These are phyloP conservation scores for Calephelis virginiensis DNA, from an alignment of 1,140 invertebrate species.

Conservation along the genomic window DNA sequence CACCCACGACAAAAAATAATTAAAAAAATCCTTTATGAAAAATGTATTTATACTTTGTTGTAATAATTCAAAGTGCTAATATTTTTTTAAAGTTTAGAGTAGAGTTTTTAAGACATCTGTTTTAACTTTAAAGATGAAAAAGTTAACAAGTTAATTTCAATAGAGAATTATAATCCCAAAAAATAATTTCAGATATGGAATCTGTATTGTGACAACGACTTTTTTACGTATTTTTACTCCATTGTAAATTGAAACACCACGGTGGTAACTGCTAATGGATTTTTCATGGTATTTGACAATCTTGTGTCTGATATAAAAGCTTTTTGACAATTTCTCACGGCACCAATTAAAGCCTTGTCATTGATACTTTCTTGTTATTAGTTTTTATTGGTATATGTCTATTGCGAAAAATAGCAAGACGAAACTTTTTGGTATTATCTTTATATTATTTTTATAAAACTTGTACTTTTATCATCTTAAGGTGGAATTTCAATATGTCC, in stretches of 20 bases:
- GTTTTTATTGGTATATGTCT: not conserved
- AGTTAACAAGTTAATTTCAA: no score
- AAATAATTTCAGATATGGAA: not conserved
- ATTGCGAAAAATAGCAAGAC: not conserved
- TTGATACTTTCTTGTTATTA: slow-evolving; percentile 17
- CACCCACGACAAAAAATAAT: no score
- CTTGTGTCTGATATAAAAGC: slow-evolving; percentile 63
- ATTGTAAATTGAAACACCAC: slow-evolving; percentile 10
- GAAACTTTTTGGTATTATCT: not conserved
- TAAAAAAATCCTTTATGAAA: no score
- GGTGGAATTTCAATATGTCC: no score
- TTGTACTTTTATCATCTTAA: no score
- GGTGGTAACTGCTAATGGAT: slow-evolving; percentile 52
- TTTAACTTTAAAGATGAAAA: no score
- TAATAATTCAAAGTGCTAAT: no score
- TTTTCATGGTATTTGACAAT: slow-evolving; percentile 55
- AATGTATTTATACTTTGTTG: no score
- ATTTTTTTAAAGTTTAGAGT: no score
- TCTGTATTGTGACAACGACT: not conserved
- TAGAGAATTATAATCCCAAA: no score
- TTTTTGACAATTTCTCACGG: slow-evolving; percentile 62
- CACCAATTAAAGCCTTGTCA: slow-evolving; percentile 28
- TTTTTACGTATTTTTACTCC: slow-evolving; percentile 10
- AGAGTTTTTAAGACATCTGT: no score
- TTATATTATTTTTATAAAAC: no score